Base-by-base conservation (phyloP, 2,113 vertebrate genomes). In the Apodemus speciosus region DNA sequence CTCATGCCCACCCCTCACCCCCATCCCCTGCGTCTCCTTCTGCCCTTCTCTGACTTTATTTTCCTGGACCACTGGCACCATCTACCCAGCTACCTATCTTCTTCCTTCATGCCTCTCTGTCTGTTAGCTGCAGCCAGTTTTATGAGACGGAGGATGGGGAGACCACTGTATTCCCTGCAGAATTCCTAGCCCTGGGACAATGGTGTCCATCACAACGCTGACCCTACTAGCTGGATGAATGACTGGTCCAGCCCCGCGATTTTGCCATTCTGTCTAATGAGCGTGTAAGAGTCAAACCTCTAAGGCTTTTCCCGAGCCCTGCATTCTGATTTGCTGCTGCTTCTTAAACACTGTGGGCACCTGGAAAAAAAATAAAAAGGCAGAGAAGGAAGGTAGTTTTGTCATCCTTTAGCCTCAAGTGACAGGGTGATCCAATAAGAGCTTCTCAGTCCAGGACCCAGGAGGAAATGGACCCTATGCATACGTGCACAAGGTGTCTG, bases 371-470 rank as follows among this genome's bases (percentile, higher is more conserved):
- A 25, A 21, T 58, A 81, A 72, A 30, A n/a, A 81, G 72, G 60
- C 4, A 0, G 27, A 2, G 20, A 9, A 73, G 32, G 20, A 62
- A 62, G 38, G 11, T 1, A 11, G 35, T 51, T 0, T 18, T 53
- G 77, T 85, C 66, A 30, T 38, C 38, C 18, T 38, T 72, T 25
- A 60, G 66, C 64, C 35, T n/a, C 15, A 56, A 60, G 46, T 64
- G 84, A 77, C 58, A 46, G 72, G 8, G 38, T 18, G 46, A 38
- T 25, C 58, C 15, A 2, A 2, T 10, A 51, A 20, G 35, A 49
- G 11, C 38, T 83, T 89, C 53, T 72, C 16, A 92, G 51, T 89
- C 68, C 56, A 56, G 32, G 56, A 38, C 35, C 7, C 9, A 69
- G 32, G 27, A 75, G 80, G 40, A 64, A 25, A 51, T 53, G 43